A percentile compares a stretch with the other conserved stretches of the same genome.
Conservation (phyloP, 2,888 invertebrate species). For the Athetis lepigone region DNA sequence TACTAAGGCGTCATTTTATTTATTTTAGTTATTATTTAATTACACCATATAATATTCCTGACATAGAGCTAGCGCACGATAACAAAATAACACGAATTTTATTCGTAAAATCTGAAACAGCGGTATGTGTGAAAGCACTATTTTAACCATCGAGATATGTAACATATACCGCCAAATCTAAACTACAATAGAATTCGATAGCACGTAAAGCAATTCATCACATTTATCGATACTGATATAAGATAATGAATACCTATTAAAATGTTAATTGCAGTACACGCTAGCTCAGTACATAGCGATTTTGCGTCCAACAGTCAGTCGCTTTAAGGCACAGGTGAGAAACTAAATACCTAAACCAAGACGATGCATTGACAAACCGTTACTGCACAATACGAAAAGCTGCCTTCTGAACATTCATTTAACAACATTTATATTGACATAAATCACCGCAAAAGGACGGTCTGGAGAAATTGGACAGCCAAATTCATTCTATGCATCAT, state of each 20-base stretch:
- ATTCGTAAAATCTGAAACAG: not conserved
- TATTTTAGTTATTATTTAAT: not conserved
- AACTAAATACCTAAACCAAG: not conserved
- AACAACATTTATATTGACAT: slow-evolving; percentile 15
- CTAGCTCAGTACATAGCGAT: not conserved
- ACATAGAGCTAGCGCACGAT: not conserved
- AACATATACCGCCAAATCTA: not conserved
- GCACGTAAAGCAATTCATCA: too few relatives aligned
- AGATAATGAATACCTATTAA: not conserved
- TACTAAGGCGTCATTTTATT: not conserved
- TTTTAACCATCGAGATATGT: too few relatives aligned
- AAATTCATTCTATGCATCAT: not conserved
- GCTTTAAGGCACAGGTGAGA: not conserved
- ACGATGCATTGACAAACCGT: slow-evolving; percentile 1
- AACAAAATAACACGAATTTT: not conserved
- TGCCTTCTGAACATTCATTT: not conserved
- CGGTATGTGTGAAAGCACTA: too few relatives aligned
- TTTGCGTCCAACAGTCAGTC: not conserved
- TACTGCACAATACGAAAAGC: not conserved
- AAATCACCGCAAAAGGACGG: not conserved
- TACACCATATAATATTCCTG: slow-evolving; percentile 13
- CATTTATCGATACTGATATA: too few relatives aligned
- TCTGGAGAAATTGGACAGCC: not conserved
- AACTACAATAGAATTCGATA: not conserved
- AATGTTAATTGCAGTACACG: not conserved